Percentiles rank a stretch among this genome's conserved stretches.
These are phyloP conservation scores for Nowickia ferox DNA, from an alignment of 2,888 invertebrate genomes.

Conservation along the genomic window DNA sequence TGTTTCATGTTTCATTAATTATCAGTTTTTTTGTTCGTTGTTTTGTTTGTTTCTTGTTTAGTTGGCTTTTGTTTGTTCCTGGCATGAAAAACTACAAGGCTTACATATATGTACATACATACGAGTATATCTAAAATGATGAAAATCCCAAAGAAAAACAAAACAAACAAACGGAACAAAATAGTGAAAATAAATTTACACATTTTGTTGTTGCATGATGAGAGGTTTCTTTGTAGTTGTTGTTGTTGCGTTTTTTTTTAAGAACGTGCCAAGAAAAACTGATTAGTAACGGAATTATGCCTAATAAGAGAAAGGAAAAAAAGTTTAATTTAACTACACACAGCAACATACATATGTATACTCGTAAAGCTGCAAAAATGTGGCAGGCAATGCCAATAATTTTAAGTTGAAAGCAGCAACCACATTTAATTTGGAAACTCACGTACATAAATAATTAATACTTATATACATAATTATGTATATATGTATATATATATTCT, in stretches of 20 bases:
- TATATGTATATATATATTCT: too few species aligned
- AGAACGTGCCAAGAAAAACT: constrained; percentile 70
- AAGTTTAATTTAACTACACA: constrained; percentile 44
- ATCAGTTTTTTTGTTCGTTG: constrained; percentile 40
- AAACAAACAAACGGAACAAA: too few species aligned
- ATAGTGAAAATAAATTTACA: constrained; percentile 33
- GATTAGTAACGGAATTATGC: constrained; percentile 69
- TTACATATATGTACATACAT: too few species aligned
- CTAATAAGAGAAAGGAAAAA: constrained; percentile 48
- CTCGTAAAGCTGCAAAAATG: constrained; percentile 55
- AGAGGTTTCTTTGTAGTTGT: constrained; percentile 35
- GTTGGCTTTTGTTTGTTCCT: constrained; percentile 39
- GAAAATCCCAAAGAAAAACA: constrained; percentile 49
- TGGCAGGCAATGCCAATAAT: constrained; percentile 59
- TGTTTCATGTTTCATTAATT: constrained; percentile 70
- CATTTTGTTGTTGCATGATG: constrained; percentile 55
- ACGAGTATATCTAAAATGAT: background rate
- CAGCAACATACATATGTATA: too few species aligned
- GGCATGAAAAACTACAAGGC: constrained; percentile 27
- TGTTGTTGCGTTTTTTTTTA: constrained; percentile 28
- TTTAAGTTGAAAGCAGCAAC: constrained; percentile 39
- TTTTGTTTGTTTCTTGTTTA: background rate
- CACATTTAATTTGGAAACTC: constrained; percentile 5
- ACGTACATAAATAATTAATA: background rate
- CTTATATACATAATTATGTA: background rate